These are phyloP conservation scores for Ophthalmolycus amberensis DNA, from an alignment of 2,113 vertebrate species.

Conservation along the genomic window DNA sequence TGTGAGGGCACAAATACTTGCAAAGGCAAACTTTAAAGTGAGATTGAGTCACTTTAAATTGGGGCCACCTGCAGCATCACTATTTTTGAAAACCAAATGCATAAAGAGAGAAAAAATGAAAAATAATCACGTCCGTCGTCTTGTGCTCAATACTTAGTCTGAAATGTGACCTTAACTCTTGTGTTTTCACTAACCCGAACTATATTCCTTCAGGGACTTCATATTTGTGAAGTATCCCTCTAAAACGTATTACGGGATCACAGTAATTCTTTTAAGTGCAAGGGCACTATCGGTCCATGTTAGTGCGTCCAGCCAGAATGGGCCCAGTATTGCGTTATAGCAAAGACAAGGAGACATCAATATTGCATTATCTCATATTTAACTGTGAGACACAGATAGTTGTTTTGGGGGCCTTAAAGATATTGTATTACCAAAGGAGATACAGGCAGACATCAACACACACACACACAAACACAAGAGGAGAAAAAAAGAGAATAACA, in stretches of 20 bases:
- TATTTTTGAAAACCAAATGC: neutral
- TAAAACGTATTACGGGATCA: conserved; percentile 73
- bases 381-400: conserved; percentile 79
- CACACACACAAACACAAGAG: conserved; percentile 46
- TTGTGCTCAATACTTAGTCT: conserved; percentile 44
- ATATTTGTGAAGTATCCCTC: conserved; percentile 70
- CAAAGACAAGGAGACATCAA: conserved; percentile 76
- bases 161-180: conserved; percentile 51
- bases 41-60: neutral
- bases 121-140: conserved; percentile 22
- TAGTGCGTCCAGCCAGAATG: conserved; percentile 73
- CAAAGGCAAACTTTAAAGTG: neutral
- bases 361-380: conserved; percentile 82
- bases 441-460: conserved; percentile 67
- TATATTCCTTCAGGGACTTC: conserved; percentile 62
- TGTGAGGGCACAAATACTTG: neutral
- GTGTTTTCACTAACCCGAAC: conserved; percentile 50
- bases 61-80: neutral
- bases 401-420: conserved; percentile 81
- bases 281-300: conserved; percentile 68
- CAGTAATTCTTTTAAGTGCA: conserved; percentile 76
- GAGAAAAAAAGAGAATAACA: conserved; percentile 59
- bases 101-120: neutral
- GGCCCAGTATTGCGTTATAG: conserved; percentile 76
- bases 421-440: conserved; percentile 80